Base-by-base conservation (phyloP, 2,797 vertebrate genomes). In the Meda fulgida region DNA sequence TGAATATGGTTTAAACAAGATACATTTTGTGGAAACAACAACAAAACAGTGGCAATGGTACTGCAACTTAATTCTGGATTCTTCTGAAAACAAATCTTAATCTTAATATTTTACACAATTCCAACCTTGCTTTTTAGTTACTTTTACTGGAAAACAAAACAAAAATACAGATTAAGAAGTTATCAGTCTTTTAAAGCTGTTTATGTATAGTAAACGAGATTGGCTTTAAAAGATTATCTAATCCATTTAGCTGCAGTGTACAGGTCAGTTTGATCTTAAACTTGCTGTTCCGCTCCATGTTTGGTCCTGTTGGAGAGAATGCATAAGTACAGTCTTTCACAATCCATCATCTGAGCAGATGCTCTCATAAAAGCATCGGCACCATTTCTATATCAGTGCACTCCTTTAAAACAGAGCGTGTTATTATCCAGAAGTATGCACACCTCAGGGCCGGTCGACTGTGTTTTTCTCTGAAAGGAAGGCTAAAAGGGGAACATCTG, bases 331-430 rank as follows among this genome's bases (percentile, higher is more conserved):
- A 67, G 67, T 40, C 38, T 75, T 69, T 53, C 63, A 66, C 36
- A 58, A 76, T 69, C 69, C 21, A 79, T 87, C 80, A 85, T 83
- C 66, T 83, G n/a, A 82, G 75, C 81, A 84, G 73, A 60, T 85
- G 71, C 53, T 84, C 78, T 78, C 70, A 76, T 79, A 38, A 85
- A 81, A 87, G 80, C 60, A 86, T 76, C 43, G 51, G 76, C 89
- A 91, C 89, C 77, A 84, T 90, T 87, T 82, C 86, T 89, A 88
- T 87, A 83, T 91, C 82, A 93, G 58, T 81, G 85, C 89, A 88
- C 84, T 88, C 88, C 87, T 83, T 90, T 89, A 92, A 91, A 88
- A 92, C 85, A 72, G 80, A 80, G 60, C n/a, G 23, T 72, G 38
- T 53, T 51, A 70, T 82, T 26, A 6, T 18, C 26, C 29, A 72